phyloP scores from a whole-genome alignment of 2,797 vertebrate species.

The Anomalospiza imberbis region DNA sequence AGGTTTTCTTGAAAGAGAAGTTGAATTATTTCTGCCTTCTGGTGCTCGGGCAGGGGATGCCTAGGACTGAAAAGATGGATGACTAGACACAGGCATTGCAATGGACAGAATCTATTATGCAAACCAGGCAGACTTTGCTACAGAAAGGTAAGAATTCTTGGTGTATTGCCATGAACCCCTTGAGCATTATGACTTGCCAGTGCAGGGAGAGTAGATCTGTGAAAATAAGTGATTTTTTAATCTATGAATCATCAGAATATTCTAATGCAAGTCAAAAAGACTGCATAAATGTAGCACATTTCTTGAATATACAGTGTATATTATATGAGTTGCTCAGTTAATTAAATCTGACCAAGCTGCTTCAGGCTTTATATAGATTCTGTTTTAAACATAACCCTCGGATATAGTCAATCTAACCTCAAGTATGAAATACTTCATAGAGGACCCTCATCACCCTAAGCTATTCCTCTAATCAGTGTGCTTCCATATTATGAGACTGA shows the following conservation, averaged over 20 bases:
- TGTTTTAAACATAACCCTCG: background rate
- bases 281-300: background rate
- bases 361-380: conserved; percentile 26
- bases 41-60: background rate
- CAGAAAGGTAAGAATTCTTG: background rate
- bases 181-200: background rate
- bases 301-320: background rate
- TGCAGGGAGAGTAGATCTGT: background rate
- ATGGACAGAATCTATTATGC: background rate
- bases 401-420: background rate
- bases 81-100: background rate
- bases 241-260: background rate
- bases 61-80: background rate
- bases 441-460: background rate
- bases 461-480: background rate
- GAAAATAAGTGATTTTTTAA: background rate
- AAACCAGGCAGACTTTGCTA: background rate
- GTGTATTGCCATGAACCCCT: background rate
- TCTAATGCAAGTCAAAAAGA: background rate
- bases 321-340: background rate
- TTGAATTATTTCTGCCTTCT: background rate
- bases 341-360: background rate
- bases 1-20: background rate
- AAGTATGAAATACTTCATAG: background rate
- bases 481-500: background rate